A percentile compares a stretch with the other conserved stretches of the same genome.
Evolutionary conservation across 2,113 vertebrate species (phyloP).

Genomic region (Tachuris rubrigastra): DNA sequence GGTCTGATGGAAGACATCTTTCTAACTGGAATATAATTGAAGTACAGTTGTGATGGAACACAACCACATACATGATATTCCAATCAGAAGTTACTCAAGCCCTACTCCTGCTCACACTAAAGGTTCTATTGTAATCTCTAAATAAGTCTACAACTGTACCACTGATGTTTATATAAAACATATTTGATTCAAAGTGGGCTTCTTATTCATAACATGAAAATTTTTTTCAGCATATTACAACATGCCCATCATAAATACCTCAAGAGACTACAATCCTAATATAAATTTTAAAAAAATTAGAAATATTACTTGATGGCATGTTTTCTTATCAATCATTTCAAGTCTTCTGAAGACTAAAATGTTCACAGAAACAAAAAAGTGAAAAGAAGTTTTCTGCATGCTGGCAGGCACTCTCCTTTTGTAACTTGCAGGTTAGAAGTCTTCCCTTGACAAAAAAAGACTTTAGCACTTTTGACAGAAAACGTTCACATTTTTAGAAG

Average conservation of each 20-base stretch:
- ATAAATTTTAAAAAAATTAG: neutral
- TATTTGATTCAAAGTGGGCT: neutral
- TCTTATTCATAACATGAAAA: neutral
- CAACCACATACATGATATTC: neutral
- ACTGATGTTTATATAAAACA: neutral
- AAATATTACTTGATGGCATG: neutral
- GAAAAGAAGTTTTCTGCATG: neutral
- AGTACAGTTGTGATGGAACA: neutral
- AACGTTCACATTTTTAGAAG: fast-evolving
- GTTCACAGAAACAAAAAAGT: neutral
- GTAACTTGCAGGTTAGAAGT: neutral
- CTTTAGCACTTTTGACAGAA: neutral
- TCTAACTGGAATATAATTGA: neutral
- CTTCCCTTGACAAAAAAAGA: neutral
- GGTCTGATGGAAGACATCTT: neutral
- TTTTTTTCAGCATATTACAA: neutral
- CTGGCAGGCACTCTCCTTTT: neutral
- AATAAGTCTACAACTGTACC: neutral
- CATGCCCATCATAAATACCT: neutral
- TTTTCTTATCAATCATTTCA: neutral
- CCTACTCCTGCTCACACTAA: neutral
- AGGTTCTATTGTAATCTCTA: neutral
- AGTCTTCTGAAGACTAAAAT: neutral
- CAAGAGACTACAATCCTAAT: neutral
- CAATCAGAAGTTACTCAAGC: neutral